Base-by-base conservation (phyloP, 1,140 invertebrate species). In the Druon quercuslanigerum region DNA sequence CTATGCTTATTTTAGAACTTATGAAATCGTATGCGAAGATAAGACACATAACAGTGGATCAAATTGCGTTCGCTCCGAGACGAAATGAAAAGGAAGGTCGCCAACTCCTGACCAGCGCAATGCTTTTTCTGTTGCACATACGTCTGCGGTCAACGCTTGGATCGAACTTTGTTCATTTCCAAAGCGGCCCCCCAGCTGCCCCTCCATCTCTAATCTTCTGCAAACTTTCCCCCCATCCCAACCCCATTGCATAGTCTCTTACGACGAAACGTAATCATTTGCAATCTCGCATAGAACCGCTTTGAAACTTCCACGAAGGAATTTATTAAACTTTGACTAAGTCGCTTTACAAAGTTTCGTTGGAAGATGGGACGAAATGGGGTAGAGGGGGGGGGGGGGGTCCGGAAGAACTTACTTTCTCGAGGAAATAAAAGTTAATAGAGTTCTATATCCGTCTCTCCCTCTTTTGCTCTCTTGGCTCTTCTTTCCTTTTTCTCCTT, bases 361-460 rank as follows among this genome's bases (percentile, higher is more conserved):
- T 78, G 77, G 79, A 75, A 78, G 78, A 83, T 79, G 81, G 76
- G 74, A 77, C 77, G 72, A 78, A 25, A 25, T 25, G 71, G n/a
- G n/a, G n/a, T n/a, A n/a, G n/a, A n/a, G 51, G 70, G 72, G 75
- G 72, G 72, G 25, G 25, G 60, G 72, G 70, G 78, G 57, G 57
- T 17, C 57, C 76, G 77, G 82, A 82, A 84, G 79, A 88, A 88
- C 83, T 88, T 88, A 89, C 86, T 90, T 90, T 88, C 85, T 78
- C 87, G 83, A 85, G 87, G 88, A 90, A 90, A 90, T 90, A 90
- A 90, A 90, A 90, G 88, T 89, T 89, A 89, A 90, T 89, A 84
- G 88, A 89, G 85, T 89, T 89, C 85, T 85, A 77, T 84, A 77
- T 78, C 77, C 83, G 76, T 77, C 79, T 81, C 57, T 77, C 54